Conservation (phyloP, 1,140 invertebrate species). For the Drosophila burlai region DNA sequence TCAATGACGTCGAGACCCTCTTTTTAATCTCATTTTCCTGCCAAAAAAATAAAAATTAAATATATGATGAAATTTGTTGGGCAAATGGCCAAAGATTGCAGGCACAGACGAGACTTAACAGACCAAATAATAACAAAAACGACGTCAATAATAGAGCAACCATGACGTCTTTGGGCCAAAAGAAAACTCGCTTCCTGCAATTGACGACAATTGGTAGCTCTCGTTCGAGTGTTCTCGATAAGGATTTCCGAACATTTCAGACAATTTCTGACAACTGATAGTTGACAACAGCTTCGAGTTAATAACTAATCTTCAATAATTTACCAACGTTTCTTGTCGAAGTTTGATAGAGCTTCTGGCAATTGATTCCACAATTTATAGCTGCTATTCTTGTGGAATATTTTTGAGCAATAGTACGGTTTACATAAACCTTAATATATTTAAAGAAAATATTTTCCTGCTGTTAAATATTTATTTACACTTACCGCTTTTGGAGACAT, state of each 20-base stretch:
- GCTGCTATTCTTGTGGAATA: slow-evolving; percentile 9
- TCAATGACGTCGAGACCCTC: slow-evolving; percentile 19
- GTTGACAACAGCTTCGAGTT: slow-evolving; percentile 7
- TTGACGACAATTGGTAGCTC: slow-evolving; percentile 38
- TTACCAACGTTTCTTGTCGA: slow-evolving; percentile 13
- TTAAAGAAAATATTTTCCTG: neutral
- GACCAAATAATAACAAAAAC: slow-evolving; percentile 8
- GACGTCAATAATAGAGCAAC: slow-evolving; percentile 20
- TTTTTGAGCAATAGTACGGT: neutral
- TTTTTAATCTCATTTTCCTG: slow-evolving; percentile 12
- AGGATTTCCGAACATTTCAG: slow-evolving; percentile 11
- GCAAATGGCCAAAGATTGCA: slow-evolving; percentile 26
- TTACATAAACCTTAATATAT: neutral
- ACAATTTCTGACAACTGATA: slow-evolving; percentile 12
- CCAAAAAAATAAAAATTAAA: neutral
- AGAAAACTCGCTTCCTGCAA: slow-evolving; percentile 15
- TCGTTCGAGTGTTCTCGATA: slow-evolving; percentile 26
- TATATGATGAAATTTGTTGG: slow-evolving; percentile 12
- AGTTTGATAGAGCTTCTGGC: neutral
- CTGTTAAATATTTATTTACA: slow-evolving; percentile 6
- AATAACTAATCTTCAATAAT: slow-evolving; percentile 26
- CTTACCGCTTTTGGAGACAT: slow-evolving; percentile 84
- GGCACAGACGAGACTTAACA: neutral
- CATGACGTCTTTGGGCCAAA: slow-evolving; percentile 24
- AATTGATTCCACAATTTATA: slow-evolving; percentile 17